Evolutionary conservation across 2,888 invertebrate species (phyloP).

Genomic region (Acanthopleura granulata): DNA sequence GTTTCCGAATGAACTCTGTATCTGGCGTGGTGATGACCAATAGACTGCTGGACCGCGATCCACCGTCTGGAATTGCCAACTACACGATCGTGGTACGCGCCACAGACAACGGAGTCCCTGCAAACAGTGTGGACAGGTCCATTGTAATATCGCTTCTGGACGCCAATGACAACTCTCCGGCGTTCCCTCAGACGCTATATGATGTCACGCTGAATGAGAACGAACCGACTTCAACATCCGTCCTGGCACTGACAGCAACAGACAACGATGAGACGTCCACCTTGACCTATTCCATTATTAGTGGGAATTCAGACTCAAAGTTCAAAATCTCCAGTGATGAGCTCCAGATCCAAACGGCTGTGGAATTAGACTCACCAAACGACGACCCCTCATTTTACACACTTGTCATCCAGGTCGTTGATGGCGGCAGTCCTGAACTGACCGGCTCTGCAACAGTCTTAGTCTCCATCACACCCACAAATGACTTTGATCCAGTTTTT

Average conservation of each 20-base stretch:
- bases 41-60: constrained; percentile 37
- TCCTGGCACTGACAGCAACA: constrained; percentile 24
- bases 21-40: constrained; percentile 38
- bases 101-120: constrained; percentile 26
- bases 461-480: not conserved
- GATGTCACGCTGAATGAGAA: constrained; percentile 23
- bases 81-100: constrained; percentile 38
- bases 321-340: constrained; percentile 31
- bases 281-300: constrained; percentile 33
- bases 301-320: constrained; percentile 28
- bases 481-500: constrained; percentile 4
- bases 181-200: constrained; percentile 25
- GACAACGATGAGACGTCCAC: constrained; percentile 28
- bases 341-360: constrained; percentile 32
- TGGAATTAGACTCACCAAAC: constrained; percentile 27
- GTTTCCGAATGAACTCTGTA: constrained; percentile 43
- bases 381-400: constrained; percentile 23
- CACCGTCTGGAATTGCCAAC: constrained; percentile 30
- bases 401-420: constrained; percentile 29
- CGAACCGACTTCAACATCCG: constrained; percentile 10
- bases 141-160: constrained; percentile 30
- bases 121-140: constrained; percentile 24
- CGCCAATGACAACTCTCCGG: constrained; percentile 37
- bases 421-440: constrained; percentile 28
- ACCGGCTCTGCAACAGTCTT: constrained; percentile 22